Evolutionary conservation across 2,888 invertebrate species (phyloP), one percentile per base, ranked within the genome.

Genomic region (Trissolcus brochymenae): DNA sequence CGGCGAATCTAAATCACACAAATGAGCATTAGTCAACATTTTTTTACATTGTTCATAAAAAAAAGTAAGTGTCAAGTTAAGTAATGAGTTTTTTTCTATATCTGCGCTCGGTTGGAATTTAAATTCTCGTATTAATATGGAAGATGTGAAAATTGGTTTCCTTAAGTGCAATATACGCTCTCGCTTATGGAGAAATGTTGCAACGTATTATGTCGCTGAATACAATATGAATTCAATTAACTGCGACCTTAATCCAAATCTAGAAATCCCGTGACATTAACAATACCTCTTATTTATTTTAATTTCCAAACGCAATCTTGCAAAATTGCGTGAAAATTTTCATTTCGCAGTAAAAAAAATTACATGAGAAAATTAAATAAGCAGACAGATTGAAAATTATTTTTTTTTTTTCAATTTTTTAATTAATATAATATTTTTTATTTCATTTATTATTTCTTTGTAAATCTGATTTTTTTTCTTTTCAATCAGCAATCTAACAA

Each of bases 161-260:
- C 14, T 46, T 29, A 21, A 19, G 60, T 61, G 60, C 50, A 50
- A 61, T 50, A 49, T 60, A 11, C 35, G 35, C 21, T 11, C 29
- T 61, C 21, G 14, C 50, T 61, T 50, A 50, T 61, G 35, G 17
- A 61, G 14, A 7, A 51, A 19, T 17, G 51, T 51, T 51, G 51
- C 51, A 51, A 49, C 40, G 50, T 35, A 61, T 61, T 61, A 50
- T 61, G 50, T 16, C 29, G 13, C 25, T 35, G 60, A 35, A 50
- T 19, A 50, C 60, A 61, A 61, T 61, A 61, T 61, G 60, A 50
- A 61, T 61, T 61, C 21, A 35, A 61, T 40, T 51, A 61, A 51
- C 9, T 2, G 13, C 11, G 35, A 49, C 40, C 35, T 9, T 17
- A 16, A 17, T 61, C 14, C 17, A 61, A 17, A 40, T 35, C 17